These are phyloP conservation scores for Ictalurus furcatus DNA, from an alignment of 2,113 vertebrate genomes.

Conservation along the genomic window DNA sequence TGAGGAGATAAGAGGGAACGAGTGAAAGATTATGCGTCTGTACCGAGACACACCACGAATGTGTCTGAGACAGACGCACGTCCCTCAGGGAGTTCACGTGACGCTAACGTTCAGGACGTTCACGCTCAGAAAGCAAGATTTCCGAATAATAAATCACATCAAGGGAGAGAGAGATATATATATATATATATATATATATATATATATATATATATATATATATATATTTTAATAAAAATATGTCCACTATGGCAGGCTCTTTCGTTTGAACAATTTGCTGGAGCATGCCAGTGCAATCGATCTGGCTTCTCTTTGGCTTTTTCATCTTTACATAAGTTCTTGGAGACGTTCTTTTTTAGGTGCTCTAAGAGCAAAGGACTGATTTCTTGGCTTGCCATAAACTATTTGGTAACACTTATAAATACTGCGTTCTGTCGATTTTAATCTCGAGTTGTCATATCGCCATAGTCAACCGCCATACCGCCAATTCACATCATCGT, in stretches of 20 bases:
- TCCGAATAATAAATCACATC: neutral
- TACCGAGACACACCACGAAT: conserved; percentile 1
- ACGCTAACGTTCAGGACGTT: neutral
- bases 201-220: neutral
- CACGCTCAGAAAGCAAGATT: neutral
- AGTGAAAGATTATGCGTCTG: conserved; percentile 30
- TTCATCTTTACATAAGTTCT: neutral
- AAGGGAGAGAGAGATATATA: neutral
- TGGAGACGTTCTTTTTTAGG: neutral
- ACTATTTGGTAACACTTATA: no score
- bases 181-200: neutral
- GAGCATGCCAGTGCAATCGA: no score
- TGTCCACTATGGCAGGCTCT: no score
- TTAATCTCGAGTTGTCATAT: no score
- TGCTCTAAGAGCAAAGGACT: no score
- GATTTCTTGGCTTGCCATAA: no score
- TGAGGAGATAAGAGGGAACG: conserved; percentile 38
- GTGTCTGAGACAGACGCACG: neutral
- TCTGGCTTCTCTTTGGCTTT: neutral
- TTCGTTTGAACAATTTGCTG: no score
- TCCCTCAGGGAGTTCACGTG: neutral
- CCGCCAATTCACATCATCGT: no score
- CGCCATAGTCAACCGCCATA: no score
- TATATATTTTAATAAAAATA: neutral
- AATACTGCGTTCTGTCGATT: no score